Evolutionary conservation across 2,797 vertebrate genomes (phyloP), one percentile per base, ranked within the genome.

Genomic region (Telmatherina bonti): DNA sequence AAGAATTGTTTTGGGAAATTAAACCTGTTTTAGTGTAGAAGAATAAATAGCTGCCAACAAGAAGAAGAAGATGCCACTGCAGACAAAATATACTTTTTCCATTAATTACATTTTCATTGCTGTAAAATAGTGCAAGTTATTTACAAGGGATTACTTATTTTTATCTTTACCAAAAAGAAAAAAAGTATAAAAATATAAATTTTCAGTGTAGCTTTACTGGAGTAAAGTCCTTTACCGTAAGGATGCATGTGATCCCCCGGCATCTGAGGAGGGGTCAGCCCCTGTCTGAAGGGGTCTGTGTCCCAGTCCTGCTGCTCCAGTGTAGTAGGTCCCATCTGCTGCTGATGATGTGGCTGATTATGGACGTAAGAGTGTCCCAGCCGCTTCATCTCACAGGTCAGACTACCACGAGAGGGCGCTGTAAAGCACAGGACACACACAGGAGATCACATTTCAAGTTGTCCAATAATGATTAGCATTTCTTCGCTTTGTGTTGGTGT

Each of bases 181-280:
- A 27, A 7, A 35, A 6, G 16, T 15, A 22, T 45, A n/a, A 24
- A 16, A 52, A 11, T n/a, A 1, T 38, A 22, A 49, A 7, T 45
- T 38, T 54, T 3, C 8, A 7, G 57, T 30, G 29, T 3, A 43
- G 43, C 52, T 31, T 35, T 31, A 61, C 59, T 57, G 52, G 16
- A 7, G 22, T 54, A 18, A 67, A 61, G 12, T 76, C 45, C 89
- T 93, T 94, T 95, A 99, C 98, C 97, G 0, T 97, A 99, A 53
- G 97, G 98, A 82, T 99, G 95, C 97, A 99, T 99, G 91, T 99
- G 96, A 89, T 99, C 98, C 62, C 98, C 98, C 0, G 98, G 98
- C 97, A 98, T 99, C 92, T 98, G 97, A 4, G 98, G 98, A 0
- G 98, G 98, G 72, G 97, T 99, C 78, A 99, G 95, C 53, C 96